A percentile compares a stretch with the other conserved stretches of the same genome.
These are phyloP conservation scores for Formica aserva DNA, from an alignment of 2,888 invertebrate species.

Conservation along the genomic window DNA sequence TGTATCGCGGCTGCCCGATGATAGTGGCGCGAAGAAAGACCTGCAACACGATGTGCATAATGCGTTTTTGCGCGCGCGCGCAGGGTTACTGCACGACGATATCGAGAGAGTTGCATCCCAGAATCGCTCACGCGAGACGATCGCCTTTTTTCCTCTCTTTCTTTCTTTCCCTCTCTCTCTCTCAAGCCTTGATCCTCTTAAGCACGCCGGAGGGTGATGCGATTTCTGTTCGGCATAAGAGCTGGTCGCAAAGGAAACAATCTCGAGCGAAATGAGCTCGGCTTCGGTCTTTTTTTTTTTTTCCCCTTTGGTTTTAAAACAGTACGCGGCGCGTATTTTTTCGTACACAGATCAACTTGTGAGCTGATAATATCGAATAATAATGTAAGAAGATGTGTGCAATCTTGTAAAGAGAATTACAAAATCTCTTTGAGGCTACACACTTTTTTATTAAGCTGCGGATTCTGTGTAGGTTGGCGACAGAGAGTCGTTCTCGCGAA, in stretches of 20 bases:
- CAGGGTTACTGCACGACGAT: slow-evolving; percentile 6
- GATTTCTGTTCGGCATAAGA: slow-evolving; percentile 34
- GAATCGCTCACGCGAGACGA: slow-evolving; percentile 52
- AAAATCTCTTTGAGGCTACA: background rate
- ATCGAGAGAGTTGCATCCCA: slow-evolving; percentile 41
- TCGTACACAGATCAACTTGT: background rate
- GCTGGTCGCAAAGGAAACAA: slow-evolving; percentile 10
- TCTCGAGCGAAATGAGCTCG: slow-evolving; percentile 8
- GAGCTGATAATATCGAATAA: background rate
- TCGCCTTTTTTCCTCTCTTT: slow-evolving; percentile 7
- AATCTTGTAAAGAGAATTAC: background rate
- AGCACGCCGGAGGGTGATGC: slow-evolving; percentile 24
- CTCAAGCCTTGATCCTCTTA: background rate
- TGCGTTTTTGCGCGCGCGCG: slow-evolving; percentile 42
- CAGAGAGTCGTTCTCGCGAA: slow-evolving; percentile 61
- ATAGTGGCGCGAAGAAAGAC: slow-evolving; percentile 13
- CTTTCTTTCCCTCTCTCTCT: too few species aligned
- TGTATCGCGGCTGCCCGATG: slow-evolving; percentile 28
- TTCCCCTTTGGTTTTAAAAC: background rate
- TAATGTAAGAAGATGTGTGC: background rate
- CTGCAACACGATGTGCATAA: slow-evolving; percentile 41
- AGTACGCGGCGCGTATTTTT: background rate
- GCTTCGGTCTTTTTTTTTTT: background rate
- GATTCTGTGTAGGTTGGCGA: slow-evolving; percentile 50
- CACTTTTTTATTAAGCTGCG: too few species aligned